Evolutionary conservation across 2,113 vertebrate species (phyloP).

Genomic region (Hymenochirus boettgeri): DNA sequence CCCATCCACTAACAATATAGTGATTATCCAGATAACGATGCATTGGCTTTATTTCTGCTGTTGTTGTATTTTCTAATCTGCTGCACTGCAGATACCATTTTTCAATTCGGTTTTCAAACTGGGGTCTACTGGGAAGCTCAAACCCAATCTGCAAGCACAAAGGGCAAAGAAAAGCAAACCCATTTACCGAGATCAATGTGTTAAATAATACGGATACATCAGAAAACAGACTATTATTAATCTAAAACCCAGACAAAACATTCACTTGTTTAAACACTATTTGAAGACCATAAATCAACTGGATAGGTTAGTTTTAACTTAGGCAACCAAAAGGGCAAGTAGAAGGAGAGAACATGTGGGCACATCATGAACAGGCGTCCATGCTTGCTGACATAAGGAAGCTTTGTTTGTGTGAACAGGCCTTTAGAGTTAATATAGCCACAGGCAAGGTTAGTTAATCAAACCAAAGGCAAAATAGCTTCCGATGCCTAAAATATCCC

Average conservation of each 20-base stretch:
- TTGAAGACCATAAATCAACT: conserved; percentile 38
- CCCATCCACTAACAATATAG: too few species aligned
- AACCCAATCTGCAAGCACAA: background rate
- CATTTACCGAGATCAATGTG: conserved; percentile 24
- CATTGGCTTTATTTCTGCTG: too few species aligned
- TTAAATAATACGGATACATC: conserved; percentile 25
- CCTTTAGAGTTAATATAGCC: conserved; percentile 39
- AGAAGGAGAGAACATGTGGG: conserved; percentile 27
- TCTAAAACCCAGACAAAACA: conserved; percentile 41
- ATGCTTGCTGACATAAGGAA: conserved; percentile 31
- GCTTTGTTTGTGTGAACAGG: conserved; percentile 33
- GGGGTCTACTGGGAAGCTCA: too few species aligned
- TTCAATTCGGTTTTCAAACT: too few species aligned
- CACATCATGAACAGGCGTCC: conserved; percentile 37
- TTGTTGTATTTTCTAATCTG: too few species aligned
- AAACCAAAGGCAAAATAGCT: conserved; percentile 39
- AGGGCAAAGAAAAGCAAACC: conserved; percentile 8
- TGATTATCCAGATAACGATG: too few species aligned
- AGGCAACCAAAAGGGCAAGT: conserved; percentile 16
- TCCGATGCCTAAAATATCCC: conserved; percentile 42
- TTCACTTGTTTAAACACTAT: conserved; percentile 36
- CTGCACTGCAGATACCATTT: too few species aligned
- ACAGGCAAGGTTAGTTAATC: conserved; percentile 42
- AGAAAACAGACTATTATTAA: conserved; percentile 37
- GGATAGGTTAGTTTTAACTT: conserved; percentile 16